Evolutionary conservation across 2,113 vertebrate species (phyloP).

Genomic region (Calyptomena viridis): DNA sequence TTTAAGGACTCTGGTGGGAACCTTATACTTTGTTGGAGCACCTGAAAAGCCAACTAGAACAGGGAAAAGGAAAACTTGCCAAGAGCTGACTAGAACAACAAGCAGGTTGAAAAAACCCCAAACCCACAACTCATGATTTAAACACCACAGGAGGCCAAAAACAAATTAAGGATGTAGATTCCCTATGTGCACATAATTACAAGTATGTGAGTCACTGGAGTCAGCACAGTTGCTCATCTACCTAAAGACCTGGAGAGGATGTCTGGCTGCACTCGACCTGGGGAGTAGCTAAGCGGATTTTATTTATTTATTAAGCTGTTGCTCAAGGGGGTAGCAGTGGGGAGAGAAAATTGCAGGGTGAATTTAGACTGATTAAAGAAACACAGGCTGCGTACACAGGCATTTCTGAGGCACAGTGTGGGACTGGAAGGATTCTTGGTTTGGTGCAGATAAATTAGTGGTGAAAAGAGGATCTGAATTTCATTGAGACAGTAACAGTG

Average conservation of each 20-base stretch:
- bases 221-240: constrained; percentile 58
- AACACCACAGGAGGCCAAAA: constrained; percentile 68
- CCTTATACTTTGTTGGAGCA: constrained; percentile 65
- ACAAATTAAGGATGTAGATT: constrained; percentile 69
- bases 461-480: constrained; percentile 14
- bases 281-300: background rate
- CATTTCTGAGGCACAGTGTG: constrained; percentile 35
- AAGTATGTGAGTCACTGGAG: constrained; percentile 56
- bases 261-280: constrained; percentile 9
- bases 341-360: constrained; percentile 53
- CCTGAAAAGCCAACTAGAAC: constrained; percentile 67
- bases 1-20: constrained; percentile 77
- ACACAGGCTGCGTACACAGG: background rate
- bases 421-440: constrained; percentile 45
- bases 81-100: constrained; percentile 48
- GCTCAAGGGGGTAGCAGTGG: constrained; percentile 18
- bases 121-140: constrained; percentile 53
- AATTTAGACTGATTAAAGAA: constrained; percentile 58
- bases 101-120: constrained; percentile 28
- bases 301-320: constrained; percentile 24
- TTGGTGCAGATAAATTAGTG: constrained; percentile 15
- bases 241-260: constrained; percentile 52
- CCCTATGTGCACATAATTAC: constrained; percentile 64
- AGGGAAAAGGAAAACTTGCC: constrained; percentile 55
- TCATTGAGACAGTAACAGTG: constrained; percentile 34